These are phyloP conservation scores for Sinhomidia bicolor DNA, from an alignment of 2,888 invertebrate genomes.

Conservation along the genomic window DNA sequence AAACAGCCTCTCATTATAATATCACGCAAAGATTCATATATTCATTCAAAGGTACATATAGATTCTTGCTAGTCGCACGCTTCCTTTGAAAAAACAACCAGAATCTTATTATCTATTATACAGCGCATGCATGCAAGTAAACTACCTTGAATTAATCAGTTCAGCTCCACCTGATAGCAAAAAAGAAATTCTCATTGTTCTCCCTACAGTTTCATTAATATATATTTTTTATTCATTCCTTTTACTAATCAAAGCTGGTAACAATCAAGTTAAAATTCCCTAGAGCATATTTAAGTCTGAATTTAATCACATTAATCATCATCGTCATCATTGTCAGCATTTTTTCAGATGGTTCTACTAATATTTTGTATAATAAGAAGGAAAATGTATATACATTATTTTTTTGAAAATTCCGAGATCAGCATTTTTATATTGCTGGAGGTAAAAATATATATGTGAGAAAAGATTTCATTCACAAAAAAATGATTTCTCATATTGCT, in stretches of 20 bases:
- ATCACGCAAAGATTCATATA: constrained; percentile 56
- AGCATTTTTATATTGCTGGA: neutral
- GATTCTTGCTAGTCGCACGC: constrained; percentile 4
- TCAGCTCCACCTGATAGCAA: neutral
- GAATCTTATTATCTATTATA: neutral
- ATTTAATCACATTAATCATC: constrained; percentile 39
- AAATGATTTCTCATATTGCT: neutral
- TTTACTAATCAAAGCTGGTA: neutral
- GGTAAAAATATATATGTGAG: neutral
- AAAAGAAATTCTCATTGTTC: constrained; percentile 42
- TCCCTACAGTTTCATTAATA: constrained; percentile 6
- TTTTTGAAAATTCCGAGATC: neutral
- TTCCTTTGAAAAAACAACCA: constrained; percentile 1
- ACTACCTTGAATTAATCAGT: constrained; percentile 1
- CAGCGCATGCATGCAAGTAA: neutral
- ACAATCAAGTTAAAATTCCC: constrained; percentile 21
- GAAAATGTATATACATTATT: neutral
- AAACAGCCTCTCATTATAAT: constrained; percentile 63
- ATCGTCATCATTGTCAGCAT: neutral
- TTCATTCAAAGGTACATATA: too few relatives aligned
- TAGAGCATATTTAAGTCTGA: constrained; percentile 30
- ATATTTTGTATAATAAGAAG: neutral
- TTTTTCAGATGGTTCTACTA: too few relatives aligned
- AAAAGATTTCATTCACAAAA: constrained; percentile 34
- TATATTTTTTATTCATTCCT: neutral